Evolutionary conservation across 2,888 invertebrate genomes (phyloP).

Genomic region (Andrena minutula): DNA sequence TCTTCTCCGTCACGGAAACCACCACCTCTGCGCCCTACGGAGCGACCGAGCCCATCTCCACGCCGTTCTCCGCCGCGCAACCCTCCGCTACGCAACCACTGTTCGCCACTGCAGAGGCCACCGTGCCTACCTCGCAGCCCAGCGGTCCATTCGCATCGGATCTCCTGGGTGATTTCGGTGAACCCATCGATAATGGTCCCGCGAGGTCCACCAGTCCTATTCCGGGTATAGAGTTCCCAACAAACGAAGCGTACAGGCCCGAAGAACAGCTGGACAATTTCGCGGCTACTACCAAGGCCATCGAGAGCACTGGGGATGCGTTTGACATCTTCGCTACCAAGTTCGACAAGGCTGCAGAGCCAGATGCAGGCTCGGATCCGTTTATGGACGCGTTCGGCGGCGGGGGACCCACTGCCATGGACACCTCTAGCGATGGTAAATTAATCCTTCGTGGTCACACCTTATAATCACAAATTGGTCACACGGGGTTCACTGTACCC

Average conservation of each 20-base stretch:
- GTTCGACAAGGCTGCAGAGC: conserved; percentile 90
- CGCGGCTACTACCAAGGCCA: conserved; percentile 75
- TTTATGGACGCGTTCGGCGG: conserved; percentile 86
- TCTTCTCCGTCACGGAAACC: conserved; percentile 72
- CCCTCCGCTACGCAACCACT: conserved; percentile 62
- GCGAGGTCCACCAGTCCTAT: conserved; percentile 74
- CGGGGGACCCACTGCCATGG: conserved; percentile 83
- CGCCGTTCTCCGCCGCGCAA: conserved; percentile 53
- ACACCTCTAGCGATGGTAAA: conserved; percentile 83
- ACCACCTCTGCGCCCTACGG: conserved; percentile 44
- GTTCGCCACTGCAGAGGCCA: conserved; percentile 54
- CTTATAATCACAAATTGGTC: too few relatives aligned
- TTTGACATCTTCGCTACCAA: conserved; percentile 96
- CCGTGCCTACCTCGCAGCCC: background rate
- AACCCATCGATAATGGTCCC: conserved; percentile 46
- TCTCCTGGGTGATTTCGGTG: conserved; percentile 63
- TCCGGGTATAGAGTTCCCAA: conserved; percentile 77
- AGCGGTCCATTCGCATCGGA: conserved; percentile 62
- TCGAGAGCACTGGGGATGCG: conserved; percentile 86
- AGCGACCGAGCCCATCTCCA: conserved; percentile 31
- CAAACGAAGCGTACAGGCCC: conserved; percentile 65
- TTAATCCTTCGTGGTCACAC: too few relatives aligned
- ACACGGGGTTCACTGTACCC: too few relatives aligned
- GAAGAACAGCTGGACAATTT: conserved; percentile 76
- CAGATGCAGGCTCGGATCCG: conserved; percentile 85